These are phyloP conservation scores for Ctenomys sociabilis DNA, from an alignment of 2,113 vertebrate genomes.

Conservation along the genomic window DNA sequence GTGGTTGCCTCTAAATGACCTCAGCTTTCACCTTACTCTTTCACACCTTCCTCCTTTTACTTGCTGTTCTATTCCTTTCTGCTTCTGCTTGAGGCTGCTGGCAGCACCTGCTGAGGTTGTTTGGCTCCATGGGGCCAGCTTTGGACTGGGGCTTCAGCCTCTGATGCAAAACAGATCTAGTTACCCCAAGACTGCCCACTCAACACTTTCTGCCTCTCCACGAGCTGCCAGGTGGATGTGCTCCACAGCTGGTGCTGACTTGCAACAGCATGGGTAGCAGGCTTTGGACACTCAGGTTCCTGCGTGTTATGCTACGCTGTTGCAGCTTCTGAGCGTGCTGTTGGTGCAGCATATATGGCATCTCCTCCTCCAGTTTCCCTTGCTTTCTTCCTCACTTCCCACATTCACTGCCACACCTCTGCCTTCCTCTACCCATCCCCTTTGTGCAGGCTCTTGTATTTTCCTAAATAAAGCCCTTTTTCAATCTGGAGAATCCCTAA, in stretches of 20 bases:
- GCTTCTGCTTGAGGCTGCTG: not conserved
- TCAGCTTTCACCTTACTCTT: not conserved
- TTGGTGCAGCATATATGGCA: not conserved
- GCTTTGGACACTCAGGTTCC: not conserved
- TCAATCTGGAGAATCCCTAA: not conserved
- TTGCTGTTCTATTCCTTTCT: not conserved
- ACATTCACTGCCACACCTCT: too few species aligned
- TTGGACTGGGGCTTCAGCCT: constrained; percentile 28
- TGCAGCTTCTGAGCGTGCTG: not conserved
- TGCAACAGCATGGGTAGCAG: not conserved
- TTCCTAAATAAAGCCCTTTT: not conserved
- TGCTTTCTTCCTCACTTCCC: not conserved
- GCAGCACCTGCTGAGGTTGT: not conserved
- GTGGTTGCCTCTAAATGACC: not conserved
- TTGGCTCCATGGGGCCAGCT: not conserved
- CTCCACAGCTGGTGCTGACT: not conserved
- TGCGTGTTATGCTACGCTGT: not conserved
- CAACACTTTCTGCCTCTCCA: constrained; percentile 53
- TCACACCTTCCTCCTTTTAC: not conserved
- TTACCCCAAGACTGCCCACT: constrained; percentile 57
- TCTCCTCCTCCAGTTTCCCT: not conserved
- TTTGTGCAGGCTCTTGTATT: not conserved
- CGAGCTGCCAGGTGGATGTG: constrained; percentile 4
- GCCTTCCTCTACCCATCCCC: not conserved
- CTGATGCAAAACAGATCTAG: constrained; percentile 50